These are phyloP conservation scores for Poecilia latipinna DNA, from an alignment of 2,113 vertebrate genomes.

Conservation along the genomic window DNA sequence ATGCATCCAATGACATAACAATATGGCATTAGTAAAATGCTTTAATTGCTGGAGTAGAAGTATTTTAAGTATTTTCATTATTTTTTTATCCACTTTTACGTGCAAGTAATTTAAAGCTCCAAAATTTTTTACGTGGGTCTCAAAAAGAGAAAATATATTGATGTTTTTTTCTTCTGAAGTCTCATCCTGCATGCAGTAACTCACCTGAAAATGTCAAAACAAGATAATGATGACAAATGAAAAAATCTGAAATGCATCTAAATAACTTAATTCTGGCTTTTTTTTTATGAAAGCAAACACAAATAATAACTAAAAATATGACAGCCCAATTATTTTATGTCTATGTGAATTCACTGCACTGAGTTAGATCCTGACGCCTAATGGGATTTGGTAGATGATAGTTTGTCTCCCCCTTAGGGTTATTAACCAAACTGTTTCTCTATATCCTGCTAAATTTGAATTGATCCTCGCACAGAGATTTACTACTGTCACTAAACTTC, in stretches of 20 bases:
- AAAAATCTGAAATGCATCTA: neutral
- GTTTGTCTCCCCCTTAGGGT: slow-evolving; percentile 79
- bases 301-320: neutral
- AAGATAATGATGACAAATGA: neutral
- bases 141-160: neutral
- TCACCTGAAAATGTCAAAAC: neutral
- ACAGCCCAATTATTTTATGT: neutral
- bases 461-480: neutral
- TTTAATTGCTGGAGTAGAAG: neutral
- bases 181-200: neutral
- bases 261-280: neutral
- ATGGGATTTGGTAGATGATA: slow-evolving; percentile 50
- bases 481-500: neutral
- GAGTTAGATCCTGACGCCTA: slow-evolving; percentile 7
- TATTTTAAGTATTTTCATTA: no score
- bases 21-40: neutral
- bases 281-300: neutral
- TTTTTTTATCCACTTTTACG: no score
- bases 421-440: slow-evolving; percentile 64
- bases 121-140: no score
- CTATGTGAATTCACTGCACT: slow-evolving; percentile 6
- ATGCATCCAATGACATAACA: neutral
- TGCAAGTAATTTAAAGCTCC: no score
- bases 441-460: neutral
- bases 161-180: neutral